phyloP scores from a whole-genome alignment of 1,140 invertebrate genomes.

The Drosophila littoralis region DNA sequence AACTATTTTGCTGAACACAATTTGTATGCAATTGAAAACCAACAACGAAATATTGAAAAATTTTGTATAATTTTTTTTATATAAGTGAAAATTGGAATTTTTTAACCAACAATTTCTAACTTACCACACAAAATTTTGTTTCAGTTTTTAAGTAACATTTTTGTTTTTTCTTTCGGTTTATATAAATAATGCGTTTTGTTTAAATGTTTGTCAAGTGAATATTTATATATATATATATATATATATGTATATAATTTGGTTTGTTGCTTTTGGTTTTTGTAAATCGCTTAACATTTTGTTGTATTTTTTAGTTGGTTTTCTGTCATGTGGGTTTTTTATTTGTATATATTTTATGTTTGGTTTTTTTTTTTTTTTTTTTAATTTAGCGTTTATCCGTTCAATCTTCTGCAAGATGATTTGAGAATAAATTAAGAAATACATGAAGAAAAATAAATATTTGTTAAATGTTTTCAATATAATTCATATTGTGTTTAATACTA shows the following conservation, averaged over 20 bases:
- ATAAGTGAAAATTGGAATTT: slow-evolving; percentile 53
- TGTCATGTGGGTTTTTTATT: slow-evolving; percentile 59
- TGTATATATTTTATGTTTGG: slow-evolving; percentile 53
- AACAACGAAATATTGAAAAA: slow-evolving; percentile 67
- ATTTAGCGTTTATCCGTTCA: slow-evolving; percentile 83
- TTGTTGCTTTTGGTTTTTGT: slow-evolving; percentile 59
- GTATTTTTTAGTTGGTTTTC: slow-evolving; percentile 49
- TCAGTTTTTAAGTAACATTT: slow-evolving; percentile 75
- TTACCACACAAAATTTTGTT: slow-evolving; percentile 84
- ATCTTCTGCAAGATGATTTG: slow-evolving; percentile 84
- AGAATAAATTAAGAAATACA: slow-evolving; percentile 79
- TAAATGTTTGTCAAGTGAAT: slow-evolving; percentile 72
- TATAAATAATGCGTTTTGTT: slow-evolving; percentile 73
- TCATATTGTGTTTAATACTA: slow-evolving; percentile 41
- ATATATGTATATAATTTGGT: slow-evolving; percentile 71
- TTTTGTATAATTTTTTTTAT: slow-evolving; percentile 45
- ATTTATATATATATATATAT: slow-evolving; percentile 74
- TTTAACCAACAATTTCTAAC: slow-evolving; percentile 82
- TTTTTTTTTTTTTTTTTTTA: slow-evolving; percentile 61
- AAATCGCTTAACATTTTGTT: slow-evolving; percentile 67
- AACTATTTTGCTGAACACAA: slow-evolving; percentile 66
- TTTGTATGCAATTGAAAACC: slow-evolving; percentile 74
- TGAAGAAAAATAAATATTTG: slow-evolving; percentile 80
- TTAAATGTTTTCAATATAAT: slow-evolving; percentile 72
- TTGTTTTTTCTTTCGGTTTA: slow-evolving; percentile 66